Evolutionary conservation across 2,797 vertebrate species (phyloP).

Genomic region (Macrochelys suwanniensis): DNA sequence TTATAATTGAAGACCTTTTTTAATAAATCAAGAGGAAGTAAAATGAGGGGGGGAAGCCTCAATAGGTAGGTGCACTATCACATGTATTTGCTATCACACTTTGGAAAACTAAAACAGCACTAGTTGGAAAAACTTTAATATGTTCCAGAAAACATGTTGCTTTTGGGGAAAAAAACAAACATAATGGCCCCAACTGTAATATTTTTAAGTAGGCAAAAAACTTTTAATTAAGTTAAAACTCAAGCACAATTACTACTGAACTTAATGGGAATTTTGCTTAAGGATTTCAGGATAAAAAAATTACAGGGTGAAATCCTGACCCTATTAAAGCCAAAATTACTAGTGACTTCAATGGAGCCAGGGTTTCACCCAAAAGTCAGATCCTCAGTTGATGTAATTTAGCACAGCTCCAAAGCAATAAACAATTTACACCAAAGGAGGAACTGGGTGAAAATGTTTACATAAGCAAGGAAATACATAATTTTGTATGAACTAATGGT

Average conservation of each 20-base stretch:
- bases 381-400: neutral
- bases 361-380: constrained; percentile 7
- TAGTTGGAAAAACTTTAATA: constrained; percentile 17
- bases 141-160: constrained; percentile 21
- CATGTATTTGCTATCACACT: neutral
- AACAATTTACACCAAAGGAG: constrained; percentile 41
- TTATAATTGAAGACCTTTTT: neutral
- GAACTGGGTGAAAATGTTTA: neutral
- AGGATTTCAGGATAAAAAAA: neutral
- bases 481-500: neutral
- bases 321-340: neutral
- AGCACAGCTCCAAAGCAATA: constrained; percentile 47
- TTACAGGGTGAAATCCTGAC: constrained; percentile 1
- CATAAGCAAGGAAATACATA: constrained; percentile 52
- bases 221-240: neutral
- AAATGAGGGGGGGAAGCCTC: neutral
- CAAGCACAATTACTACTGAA: neutral
- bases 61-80: neutral
- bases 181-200: neutral
- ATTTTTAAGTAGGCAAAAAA: constrained; percentile 22
- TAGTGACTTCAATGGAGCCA: neutral
- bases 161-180: constrained; percentile 21
- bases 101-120: constrained; percentile 12
- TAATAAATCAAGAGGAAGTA: constrained; percentile 47
- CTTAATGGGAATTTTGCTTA: constrained; percentile 15